Conservation (phyloP, 2,888 invertebrate genomes). For the Archaeoteleia sp. region DNA sequence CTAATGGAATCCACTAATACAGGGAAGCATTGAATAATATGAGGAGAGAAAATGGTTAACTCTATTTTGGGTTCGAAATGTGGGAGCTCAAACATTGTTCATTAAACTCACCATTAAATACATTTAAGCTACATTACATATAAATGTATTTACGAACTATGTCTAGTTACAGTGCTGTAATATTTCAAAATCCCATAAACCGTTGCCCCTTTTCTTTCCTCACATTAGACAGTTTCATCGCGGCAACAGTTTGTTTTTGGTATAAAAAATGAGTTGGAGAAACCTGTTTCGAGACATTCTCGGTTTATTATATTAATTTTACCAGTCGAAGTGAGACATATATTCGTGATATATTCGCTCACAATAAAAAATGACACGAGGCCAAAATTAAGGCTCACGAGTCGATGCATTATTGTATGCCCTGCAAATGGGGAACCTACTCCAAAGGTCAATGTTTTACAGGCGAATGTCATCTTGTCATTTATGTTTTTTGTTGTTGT, state of each 20-base stretch:
- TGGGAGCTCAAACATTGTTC: constrained; percentile 1
- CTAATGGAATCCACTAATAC: constrained; percentile 20
- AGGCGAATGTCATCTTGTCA: constrained; percentile 13
- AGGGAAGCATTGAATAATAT: constrained; percentile 18
- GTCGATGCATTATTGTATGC: constrained; percentile 4
- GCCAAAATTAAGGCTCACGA: constrained; percentile 5
- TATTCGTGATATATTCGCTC: constrained; percentile 22
- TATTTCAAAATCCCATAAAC: background rate
- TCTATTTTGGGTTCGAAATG: constrained; percentile 20
- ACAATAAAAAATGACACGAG: constrained; percentile 37
- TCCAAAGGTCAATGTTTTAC: constrained; percentile 26
- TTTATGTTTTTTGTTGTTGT: constrained; percentile 17
- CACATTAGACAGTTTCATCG: constrained; percentile 30
- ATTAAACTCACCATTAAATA: constrained; percentile 22
- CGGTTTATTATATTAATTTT: background rate
- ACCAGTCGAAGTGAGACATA: constrained; percentile 40
- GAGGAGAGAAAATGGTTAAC: constrained; percentile 26
- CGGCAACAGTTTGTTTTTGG: constrained; percentile 16
- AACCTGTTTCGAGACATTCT: constrained; percentile 37
- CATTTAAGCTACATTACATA: constrained; percentile 16
- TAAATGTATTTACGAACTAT: constrained; percentile 28
- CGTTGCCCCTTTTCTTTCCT: constrained; percentile 22
- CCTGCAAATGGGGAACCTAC: constrained; percentile 31
- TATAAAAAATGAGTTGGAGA: constrained; percentile 50
- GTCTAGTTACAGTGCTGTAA: constrained; percentile 7